Evolutionary conservation across 2,888 invertebrate species (phyloP).

Genomic region (Synergus umbraculus): DNA sequence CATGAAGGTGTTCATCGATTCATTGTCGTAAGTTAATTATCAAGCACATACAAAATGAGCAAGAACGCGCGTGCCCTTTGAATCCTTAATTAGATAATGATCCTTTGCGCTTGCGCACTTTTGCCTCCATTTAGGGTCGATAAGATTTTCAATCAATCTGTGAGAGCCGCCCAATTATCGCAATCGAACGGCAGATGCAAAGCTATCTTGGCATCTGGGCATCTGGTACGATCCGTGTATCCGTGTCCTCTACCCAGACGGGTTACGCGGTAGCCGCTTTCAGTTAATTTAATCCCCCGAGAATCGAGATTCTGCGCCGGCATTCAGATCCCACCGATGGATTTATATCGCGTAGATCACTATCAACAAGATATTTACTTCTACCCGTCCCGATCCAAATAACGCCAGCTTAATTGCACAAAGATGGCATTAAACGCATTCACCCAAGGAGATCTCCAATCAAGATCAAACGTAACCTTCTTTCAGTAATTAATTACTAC

Average conservation of each 20-base stretch:
- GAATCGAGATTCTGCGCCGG: conserved; percentile 56
- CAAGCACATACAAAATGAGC: conserved; percentile 5
- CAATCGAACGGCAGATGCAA: conserved; percentile 73
- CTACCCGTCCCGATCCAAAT: conserved; percentile 58
- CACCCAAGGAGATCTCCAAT: conserved; percentile 49
- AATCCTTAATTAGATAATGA: conserved; percentile 41
- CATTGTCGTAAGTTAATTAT: conserved; percentile 22
- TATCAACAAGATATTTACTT: conserved; percentile 67
- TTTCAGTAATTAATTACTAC: conserved; percentile 31
- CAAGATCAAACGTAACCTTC: conserved; percentile 41
- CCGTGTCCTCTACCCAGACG: conserved; percentile 46
- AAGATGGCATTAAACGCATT: conserved; percentile 56
- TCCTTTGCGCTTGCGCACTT: conserved; percentile 30
- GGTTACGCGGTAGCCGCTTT: conserved; percentile 53
- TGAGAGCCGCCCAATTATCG: conserved; percentile 69
- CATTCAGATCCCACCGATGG: conserved; percentile 65
- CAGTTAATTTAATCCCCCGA: conserved; percentile 60
- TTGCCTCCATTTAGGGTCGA: conserved; percentile 59
- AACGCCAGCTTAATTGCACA: conserved; percentile 61
- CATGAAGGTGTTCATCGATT: background rate
- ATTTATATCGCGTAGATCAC: conserved; percentile 70
- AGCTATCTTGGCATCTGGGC: conserved; percentile 73
- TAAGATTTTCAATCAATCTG: conserved; percentile 66
- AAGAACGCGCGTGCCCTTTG: conserved; percentile 34
- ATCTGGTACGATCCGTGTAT: conserved; percentile 62